Evolutionary conservation across 1,140 invertebrate species (phyloP), one percentile per base, ranked within the genome.

Genomic region (Orius insidiosus): DNA sequence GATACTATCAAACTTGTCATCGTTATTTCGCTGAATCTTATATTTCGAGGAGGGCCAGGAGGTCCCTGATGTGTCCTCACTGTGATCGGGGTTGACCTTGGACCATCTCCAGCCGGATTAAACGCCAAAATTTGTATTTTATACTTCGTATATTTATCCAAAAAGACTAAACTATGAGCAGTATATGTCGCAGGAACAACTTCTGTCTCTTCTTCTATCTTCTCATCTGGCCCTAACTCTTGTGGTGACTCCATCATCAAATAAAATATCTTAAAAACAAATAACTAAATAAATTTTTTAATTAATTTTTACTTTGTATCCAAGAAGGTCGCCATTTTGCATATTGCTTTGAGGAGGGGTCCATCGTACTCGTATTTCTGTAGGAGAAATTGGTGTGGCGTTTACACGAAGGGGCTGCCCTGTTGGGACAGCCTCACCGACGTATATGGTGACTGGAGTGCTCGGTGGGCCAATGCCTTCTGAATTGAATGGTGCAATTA

Each of bases 101-200:
- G 92, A 3, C 93, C 92, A 66, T 96, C 89, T 24, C 94, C 94
- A 31, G 92, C 90, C 2, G 89, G 83, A 67, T 98, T 98, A 59
- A 94, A 95, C n/a, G 90, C 87, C 45, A 93, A 64, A 51, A 98
- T 76, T 65, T 88, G 81, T 45, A 97, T 85, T 15, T 75, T 72
- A 62, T 98, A 98, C 56, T 88, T 76, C 0, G 89, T 93, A 61
- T 80, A 98, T 66, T 90, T 93, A 57, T 93, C 83, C 4, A 97
- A 70, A 55, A 89, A 88, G 0, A 90, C 79, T 1, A 94, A 67
- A 48, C 80, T 86, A 56, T 90, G 84, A 1, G 76, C 72, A 0
- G 73, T 77, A 30, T 78, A 80, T 4, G 83, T 76, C 0, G 85
- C 85, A 0, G 85, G 81, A 1, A 92, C 85, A 6, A 92, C 85